Base-by-base conservation (phyloP, 2,888 invertebrate genomes). In the Lepidonotus clava region DNA sequence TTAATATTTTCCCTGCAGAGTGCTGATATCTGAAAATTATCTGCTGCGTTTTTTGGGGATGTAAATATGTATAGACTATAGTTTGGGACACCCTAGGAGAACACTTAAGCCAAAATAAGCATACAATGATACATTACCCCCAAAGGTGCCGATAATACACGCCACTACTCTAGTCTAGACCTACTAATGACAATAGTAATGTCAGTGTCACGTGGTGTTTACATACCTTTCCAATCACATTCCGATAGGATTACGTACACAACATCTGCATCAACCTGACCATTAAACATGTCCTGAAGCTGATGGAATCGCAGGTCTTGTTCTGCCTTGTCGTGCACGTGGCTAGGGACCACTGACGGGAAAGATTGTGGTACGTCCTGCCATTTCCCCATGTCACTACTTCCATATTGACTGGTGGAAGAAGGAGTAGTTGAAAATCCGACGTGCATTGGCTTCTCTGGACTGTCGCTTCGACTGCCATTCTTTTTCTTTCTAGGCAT, bases 231-330 rank as follows among this genome's bases (percentile, higher is more conserved):
- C 90, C 90, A 92, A 32, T 91, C 89, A 84, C 90, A 91, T 84
- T 92, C 92, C 24, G 90, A 87, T 41, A 93, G 89, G 32, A 93
- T 90, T 88, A 92, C 90, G 38, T 90, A 86, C 21, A 93, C 91
- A 41, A 93, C 92, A 71, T 92, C 92, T 38, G 89, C 88, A 38
- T 93, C 93, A 32, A 93, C 77, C 86, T 90, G 89, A 21, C 89
- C 90, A 18, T 88, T 85, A 89, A 93, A 93, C 90, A 93, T 92
- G 56, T 93, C 92, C 86, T 91, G 90, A 24, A 93, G 87, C 40
- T 89, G 86, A 77, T 90, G 88, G 36, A 92, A 88, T 0, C 88
- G 86, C 34, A 84, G 84, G 80, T 88, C 66, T 28, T 56, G 80
- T 61, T 86, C 83, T n/a, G 53, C 24, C 14, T 41, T 71, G 71